Evolutionary conservation across 1,140 invertebrate species (phyloP).

Genomic region (Zaprionus gabonicus): DNA sequence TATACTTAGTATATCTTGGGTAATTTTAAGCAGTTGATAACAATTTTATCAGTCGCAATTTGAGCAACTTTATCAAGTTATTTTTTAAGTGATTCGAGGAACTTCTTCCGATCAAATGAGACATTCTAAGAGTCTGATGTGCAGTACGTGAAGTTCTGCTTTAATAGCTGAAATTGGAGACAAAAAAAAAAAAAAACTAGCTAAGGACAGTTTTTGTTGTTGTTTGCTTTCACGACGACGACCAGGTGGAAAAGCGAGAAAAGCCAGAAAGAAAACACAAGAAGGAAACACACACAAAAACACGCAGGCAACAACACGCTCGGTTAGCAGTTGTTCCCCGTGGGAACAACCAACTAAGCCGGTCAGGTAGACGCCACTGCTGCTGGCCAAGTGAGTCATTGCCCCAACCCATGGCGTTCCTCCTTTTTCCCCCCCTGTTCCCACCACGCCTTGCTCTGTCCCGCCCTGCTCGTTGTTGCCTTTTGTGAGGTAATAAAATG

Average conservation of each 20-base stretch:
- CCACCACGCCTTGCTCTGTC: not conserved
- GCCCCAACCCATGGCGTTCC: not conserved
- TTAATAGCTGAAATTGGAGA: not conserved
- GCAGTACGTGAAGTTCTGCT: slow-evolving; percentile 34
- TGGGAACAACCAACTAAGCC: slow-evolving; percentile 33
- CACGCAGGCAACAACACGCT: slow-evolving; percentile 19
- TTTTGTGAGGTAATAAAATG: slow-evolving; percentile 67
- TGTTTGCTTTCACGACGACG: not conserved
- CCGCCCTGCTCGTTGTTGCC: slow-evolving; percentile 28
- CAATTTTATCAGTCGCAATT: not conserved
- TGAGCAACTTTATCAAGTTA: not conserved
- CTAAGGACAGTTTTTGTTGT: slow-evolving; percentile 8
- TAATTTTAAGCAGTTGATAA: not conserved
- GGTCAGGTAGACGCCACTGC: slow-evolving; percentile 42
- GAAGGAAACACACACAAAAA: not conserved
- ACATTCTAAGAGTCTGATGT: slow-evolving; percentile 37
- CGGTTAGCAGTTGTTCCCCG: slow-evolving; percentile 5
- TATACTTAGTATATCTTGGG: no score
- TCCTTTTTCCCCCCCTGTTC: not conserved
- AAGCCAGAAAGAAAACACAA: slow-evolving; percentile 1
- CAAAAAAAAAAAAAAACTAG: not conserved
- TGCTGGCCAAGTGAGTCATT: slow-evolving; percentile 57
- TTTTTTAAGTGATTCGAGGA: slow-evolving; percentile 14
- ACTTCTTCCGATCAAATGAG: slow-evolving; percentile 28
- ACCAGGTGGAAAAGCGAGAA: not conserved